These are phyloP conservation scores for Spinus olivaceus DNA, from an alignment of 2,797 vertebrate species.

Conservation along the genomic window DNA sequence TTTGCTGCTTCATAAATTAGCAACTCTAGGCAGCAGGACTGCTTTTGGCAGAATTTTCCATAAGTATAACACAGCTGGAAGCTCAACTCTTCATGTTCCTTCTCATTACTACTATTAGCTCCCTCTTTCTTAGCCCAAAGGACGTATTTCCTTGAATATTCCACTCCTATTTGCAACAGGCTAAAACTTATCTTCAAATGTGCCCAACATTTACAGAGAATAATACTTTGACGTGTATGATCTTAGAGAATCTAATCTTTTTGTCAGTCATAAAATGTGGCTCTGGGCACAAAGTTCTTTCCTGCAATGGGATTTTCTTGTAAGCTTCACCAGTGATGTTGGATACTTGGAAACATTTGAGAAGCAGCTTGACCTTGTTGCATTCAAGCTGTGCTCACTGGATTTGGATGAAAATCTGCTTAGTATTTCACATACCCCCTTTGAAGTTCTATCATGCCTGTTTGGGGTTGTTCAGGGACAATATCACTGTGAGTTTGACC, in stretches of 20 bases:
- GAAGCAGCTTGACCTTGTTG: constrained; percentile 37
- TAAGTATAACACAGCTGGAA: background rate
- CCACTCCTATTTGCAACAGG: background rate
- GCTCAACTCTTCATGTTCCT: background rate
- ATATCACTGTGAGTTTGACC: background rate
- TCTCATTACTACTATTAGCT: background rate
- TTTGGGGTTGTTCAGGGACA: background rate
- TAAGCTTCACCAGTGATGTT: background rate
- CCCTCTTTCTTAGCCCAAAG: background rate
- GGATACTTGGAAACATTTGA: background rate
- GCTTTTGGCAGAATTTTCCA: background rate
- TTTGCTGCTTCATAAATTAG: background rate
- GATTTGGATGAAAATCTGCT: background rate
- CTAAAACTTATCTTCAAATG: background rate
- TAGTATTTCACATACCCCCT: background rate
- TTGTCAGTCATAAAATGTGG: background rate
- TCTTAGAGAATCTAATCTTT: background rate
- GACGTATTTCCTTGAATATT: background rate
- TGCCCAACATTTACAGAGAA: background rate
- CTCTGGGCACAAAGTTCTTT: background rate
- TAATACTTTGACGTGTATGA: background rate
- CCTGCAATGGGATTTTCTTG: background rate
- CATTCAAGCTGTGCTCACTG: background rate
- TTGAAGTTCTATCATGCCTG: background rate
- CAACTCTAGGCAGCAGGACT: background rate